Percentiles rank a stretch among this genome's conserved stretches.
Evolutionary conservation across 2,888 invertebrate species (phyloP).

Genomic region (Hoplodrina ambigua): DNA sequence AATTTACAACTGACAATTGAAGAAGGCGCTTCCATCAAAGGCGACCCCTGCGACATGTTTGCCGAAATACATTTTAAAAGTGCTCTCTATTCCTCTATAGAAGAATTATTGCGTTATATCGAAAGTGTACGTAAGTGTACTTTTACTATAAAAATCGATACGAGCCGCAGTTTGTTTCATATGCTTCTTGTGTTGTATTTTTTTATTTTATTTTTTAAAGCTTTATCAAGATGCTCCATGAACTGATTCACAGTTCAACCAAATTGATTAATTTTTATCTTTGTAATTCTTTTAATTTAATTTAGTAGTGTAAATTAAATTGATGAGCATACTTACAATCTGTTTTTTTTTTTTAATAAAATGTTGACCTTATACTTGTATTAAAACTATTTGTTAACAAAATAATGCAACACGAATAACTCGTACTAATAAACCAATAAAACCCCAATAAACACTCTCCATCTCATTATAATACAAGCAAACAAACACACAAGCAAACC

Average conservation of each 20-base stretch:
- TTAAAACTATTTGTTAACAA: too few species aligned
- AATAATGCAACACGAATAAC: not conserved
- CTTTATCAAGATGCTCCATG: too few species aligned
- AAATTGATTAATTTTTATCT: too few species aligned
- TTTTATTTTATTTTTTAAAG: not conserved
- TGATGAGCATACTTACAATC: too few species aligned
- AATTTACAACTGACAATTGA: slow-evolving; percentile 89
- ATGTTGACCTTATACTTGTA: not conserved
- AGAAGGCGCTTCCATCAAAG: slow-evolving; percentile 88
- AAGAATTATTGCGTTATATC: slow-evolving; percentile 59
- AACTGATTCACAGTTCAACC: too few species aligned
- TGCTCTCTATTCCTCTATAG: slow-evolving; percentile 75
- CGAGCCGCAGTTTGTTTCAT: not conserved
- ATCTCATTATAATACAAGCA: slow-evolving; percentile 42
- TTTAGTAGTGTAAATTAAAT: not conserved
- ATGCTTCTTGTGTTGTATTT: too few species aligned
- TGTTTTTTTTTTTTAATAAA: not conserved
- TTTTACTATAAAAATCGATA: slow-evolving; percentile 25
- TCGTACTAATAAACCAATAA: slow-evolving; percentile 19
- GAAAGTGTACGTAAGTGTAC: slow-evolving; percentile 37
- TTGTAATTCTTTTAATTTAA: too few species aligned
- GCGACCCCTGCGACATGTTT: slow-evolving; percentile 85
- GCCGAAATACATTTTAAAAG: slow-evolving; percentile 84
- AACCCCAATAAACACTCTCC: slow-evolving; percentile 27
- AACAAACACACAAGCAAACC: slow-evolving; percentile 74